Base-by-base conservation (phyloP, 2,888 invertebrate genomes). In the Drosophila stalkeri region DNA sequence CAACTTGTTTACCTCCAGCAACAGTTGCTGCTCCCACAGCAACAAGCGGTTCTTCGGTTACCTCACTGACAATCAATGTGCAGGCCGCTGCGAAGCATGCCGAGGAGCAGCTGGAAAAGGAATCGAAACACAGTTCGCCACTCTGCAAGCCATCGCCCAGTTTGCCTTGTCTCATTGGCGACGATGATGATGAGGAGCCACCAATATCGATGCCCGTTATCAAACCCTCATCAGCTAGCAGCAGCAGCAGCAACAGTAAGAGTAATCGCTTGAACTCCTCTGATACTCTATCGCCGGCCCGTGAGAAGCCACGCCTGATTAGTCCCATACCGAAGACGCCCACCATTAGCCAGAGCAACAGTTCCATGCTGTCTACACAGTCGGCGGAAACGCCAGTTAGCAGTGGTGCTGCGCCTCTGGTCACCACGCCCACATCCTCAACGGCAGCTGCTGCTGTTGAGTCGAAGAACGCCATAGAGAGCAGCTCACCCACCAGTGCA, bases 261-360 rank as follows among this genome's bases (percentile, higher is more conserved):
- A 41, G n/a, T 8, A 44, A 44, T 27, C 82, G 84, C 18, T 49
- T 81, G 56, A 61, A 86, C 77, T 60, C 82, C 77, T 61, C 82
- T n/a, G 85, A 89, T 11, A 64, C 77, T 3, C 81, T 91, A 0
- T 92, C 94, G 1, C 90, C 91, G 2, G 78, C 90, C 80, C 86
- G 91, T 3, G 92, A 92, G 20, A 91, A 92, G 70, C 67, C 88
- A 20, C 86, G 93, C 35, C 68, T 93, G 47, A 93, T 94, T 9
- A 95, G 94, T 86, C 94, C 95, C 0, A 94, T 94, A 78, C 94
- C 94, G 0, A 94, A 94, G 82, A 94, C 95, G 35, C 94, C 95
- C 18, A 94, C 92, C 4, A 84, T 90, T 18, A 78, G 63, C n/a
- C 77, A 77, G 47, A 57, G 75, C 60, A 81, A 56, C 56, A 81